These are phyloP conservation scores for Leptoteleia sp. DNA, from an alignment of 1,140 invertebrate genomes.

Conservation along the genomic window DNA sequence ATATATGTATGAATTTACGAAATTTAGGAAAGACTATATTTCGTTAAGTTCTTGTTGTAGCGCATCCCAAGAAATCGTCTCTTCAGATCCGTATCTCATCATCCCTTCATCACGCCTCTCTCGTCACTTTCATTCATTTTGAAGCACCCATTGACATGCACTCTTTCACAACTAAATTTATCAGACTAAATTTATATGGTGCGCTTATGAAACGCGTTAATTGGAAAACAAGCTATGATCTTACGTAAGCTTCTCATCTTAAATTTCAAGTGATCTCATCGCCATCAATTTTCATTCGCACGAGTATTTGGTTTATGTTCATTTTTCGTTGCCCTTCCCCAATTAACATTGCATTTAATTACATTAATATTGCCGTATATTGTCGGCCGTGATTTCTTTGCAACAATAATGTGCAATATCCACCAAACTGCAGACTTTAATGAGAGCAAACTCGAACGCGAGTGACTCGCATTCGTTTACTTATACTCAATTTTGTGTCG, in stretches of 20 bases:
- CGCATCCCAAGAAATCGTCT: constrained; percentile 21
- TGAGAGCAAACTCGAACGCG: too few species aligned
- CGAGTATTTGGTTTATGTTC: constrained; percentile 39
- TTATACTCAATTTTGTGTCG: background rate
- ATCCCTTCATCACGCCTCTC: constrained; percentile 6
- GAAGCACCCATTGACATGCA: constrained; percentile 35
- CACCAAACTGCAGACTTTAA: constrained; percentile 52
- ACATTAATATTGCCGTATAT: constrained; percentile 76
- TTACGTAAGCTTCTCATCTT: constrained; percentile 42
- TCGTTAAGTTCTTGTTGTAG: constrained; percentile 43
- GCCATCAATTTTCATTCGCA: constrained; percentile 33
- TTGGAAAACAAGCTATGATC: constrained; percentile 52
- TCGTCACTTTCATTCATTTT: constrained; percentile 42
- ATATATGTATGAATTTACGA: constrained; percentile 30
- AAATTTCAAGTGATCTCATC: constrained; percentile 48
- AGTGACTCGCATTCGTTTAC: background rate
- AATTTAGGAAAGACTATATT: constrained; percentile 63
- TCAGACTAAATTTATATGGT: constrained; percentile 40
- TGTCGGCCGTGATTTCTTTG: constrained; percentile 73
- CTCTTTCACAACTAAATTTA: constrained; percentile 35
- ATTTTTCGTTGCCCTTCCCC: constrained; percentile 36
- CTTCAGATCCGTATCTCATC: constrained; percentile 28
- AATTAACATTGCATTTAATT: constrained; percentile 70
- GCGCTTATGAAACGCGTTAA: constrained; percentile 42
- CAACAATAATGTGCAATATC: constrained; percentile 70